These are phyloP conservation scores for Whitmania pigra DNA, from an alignment of 1,140 invertebrate species.

Conservation along the genomic window DNA sequence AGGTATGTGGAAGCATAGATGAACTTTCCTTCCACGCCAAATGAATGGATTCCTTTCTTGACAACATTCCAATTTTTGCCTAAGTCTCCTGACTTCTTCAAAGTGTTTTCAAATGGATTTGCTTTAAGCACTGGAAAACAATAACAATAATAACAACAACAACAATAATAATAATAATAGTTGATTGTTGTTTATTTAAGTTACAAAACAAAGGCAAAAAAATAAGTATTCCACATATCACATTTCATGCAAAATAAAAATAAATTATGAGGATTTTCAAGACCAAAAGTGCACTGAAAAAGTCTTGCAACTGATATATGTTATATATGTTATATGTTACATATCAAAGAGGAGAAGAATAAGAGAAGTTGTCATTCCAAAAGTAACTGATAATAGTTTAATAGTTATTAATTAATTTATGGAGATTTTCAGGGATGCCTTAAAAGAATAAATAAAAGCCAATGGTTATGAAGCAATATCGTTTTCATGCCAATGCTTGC, in stretches of 20 bases:
- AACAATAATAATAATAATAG: not conserved
- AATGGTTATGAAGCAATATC: no score
- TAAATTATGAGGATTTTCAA: not conserved
- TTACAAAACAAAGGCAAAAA: not conserved
- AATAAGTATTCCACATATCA: not conserved
- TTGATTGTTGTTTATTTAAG: not conserved
- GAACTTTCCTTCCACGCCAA: constrained; percentile 34
- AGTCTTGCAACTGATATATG: no score
- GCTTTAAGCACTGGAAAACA: not conserved
- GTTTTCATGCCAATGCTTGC: no score
- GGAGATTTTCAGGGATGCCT: no score
- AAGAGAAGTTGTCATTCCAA: no score
- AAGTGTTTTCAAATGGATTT: constrained; percentile 1
- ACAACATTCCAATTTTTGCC: constrained; percentile 27
- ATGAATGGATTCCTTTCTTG: constrained; percentile 28
- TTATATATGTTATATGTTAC: no score
- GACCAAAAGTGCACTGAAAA: not conserved
- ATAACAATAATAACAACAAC: not conserved
- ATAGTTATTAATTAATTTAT: no score
- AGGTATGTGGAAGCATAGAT: constrained; percentile 33
- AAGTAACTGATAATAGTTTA: no score
- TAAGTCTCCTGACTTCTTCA: constrained; percentile 27
- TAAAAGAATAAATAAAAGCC: no score
- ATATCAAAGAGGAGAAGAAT: no score
- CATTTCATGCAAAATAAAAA: not conserved